Conservation (phyloP, 2,797 vertebrate species). For the Tiaroga cobitis region DNA sequence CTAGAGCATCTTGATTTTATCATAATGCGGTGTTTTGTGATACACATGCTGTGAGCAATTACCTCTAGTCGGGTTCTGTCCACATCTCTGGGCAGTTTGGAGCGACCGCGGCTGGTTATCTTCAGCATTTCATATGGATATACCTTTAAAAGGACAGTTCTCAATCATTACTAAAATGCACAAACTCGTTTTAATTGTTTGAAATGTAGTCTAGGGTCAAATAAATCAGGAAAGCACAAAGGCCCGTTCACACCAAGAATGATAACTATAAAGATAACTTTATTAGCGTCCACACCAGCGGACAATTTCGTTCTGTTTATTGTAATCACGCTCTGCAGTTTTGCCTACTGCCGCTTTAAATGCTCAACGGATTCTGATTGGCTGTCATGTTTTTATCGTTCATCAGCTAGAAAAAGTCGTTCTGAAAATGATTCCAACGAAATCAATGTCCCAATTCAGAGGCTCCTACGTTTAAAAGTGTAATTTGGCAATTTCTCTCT, state of each 20-base stretch:
- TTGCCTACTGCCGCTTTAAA: not conserved
- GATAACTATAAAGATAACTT: not conserved
- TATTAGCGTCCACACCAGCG: too few relatives aligned
- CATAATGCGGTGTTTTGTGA: not conserved
- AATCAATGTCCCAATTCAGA: too few relatives aligned
- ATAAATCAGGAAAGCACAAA: not conserved
- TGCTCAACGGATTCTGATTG: not conserved
- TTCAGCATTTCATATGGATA: slow-evolving; percentile 94
- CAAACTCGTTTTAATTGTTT: not conserved
- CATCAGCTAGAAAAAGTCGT: not conserved
- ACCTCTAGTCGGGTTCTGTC: slow-evolving; percentile 97
- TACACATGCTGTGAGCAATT: slow-evolving; percentile 50
- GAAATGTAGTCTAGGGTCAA: not conserved
- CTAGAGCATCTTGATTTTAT: not conserved
- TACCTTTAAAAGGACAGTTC: slow-evolving; percentile 75
- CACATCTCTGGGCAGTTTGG: slow-evolving; percentile 90
- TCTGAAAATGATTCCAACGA: not conserved
- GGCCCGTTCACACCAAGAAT: not conserved
- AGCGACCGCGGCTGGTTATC: slow-evolving; percentile 86
- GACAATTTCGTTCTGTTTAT: not conserved
- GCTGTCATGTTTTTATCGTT: not conserved
- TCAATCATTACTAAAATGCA: slow-evolving; percentile 17
- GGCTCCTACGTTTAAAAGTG: too few relatives aligned
- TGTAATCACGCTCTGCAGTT: not conserved
- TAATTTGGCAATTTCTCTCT: too few relatives aligned